Percentiles rank a stretch among this genome's conserved stretches.
These are phyloP conservation scores for Condylura cristata DNA, from an alignment of 2,113 vertebrate genomes.

Conservation along the genomic window DNA sequence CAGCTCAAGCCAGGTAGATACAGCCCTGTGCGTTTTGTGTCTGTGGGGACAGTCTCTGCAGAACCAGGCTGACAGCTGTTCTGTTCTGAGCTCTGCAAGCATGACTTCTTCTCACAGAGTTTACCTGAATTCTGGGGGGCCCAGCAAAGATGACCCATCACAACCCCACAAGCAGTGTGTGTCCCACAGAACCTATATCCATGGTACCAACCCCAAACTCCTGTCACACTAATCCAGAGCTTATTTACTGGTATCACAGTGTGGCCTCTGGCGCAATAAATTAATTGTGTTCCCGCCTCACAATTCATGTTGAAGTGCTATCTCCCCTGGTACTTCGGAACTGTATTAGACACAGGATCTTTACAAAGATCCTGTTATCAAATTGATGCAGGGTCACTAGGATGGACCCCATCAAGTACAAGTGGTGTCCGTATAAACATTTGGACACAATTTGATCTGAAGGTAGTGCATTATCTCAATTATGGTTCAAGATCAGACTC, in stretches of 20 bases:
- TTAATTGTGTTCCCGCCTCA: not conserved
- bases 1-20: not conserved
- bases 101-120: not conserved
- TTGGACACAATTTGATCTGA: not conserved
- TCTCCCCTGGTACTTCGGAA: not conserved
- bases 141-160: not conserved
- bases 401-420: not conserved
- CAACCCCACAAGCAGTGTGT: not conserved
- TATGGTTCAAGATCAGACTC: no score
- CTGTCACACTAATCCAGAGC: not conserved
- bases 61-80: not conserved
- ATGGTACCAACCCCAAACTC: not conserved
- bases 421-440: not conserved
- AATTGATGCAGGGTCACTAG: not conserved
- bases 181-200: not conserved
- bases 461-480: not conserved
- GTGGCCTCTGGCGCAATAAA: not conserved
- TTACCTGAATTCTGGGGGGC: not conserved
- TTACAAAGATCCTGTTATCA: not conserved
- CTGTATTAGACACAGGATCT: not conserved
- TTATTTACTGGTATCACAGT: not conserved
- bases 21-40: fast-evolving
- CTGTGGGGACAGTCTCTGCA: not conserved
- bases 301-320: not conserved
- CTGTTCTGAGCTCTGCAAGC: not conserved